Conservation (phyloP, 2,797 vertebrate genomes). For the Phyllotis vaccarum region DNA sequence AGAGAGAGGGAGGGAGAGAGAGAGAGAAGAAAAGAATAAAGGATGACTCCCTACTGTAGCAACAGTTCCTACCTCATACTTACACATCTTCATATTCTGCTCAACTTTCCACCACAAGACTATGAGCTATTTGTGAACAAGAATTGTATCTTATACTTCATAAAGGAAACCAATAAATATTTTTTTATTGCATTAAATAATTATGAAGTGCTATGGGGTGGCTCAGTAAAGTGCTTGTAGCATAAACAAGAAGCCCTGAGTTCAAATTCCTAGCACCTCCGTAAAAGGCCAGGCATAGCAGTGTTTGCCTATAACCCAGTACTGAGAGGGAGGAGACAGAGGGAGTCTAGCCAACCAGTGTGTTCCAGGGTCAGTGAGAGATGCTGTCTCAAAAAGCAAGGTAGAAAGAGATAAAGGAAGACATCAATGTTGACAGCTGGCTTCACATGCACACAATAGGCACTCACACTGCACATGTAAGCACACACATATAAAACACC, state of each 20-base stretch:
- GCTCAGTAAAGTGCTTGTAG: neutral
- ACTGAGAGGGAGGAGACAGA: neutral
- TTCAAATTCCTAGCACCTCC: neutral
- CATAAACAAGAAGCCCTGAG: neutral
- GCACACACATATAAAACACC: neutral
- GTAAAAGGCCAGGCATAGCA: neutral
- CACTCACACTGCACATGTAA: neutral
- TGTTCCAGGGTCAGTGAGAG: neutral
- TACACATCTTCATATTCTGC: neutral
- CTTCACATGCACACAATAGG: neutral
- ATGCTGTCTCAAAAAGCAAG: neutral
- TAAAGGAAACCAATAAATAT: conserved; percentile 31
- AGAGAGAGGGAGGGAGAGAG: too few species aligned
- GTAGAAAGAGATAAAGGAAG: neutral
- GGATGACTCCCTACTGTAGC: neutral
- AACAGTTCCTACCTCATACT: neutral
- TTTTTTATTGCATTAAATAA: conserved; percentile 31
- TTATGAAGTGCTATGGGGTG: neutral
- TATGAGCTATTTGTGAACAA: conserved; percentile 31
- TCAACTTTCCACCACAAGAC: neutral
- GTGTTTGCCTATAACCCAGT: neutral
- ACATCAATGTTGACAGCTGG: neutral
- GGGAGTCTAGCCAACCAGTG: neutral
- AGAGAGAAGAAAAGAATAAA: too few species aligned
- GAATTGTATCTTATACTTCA: conserved; percentile 19